Base-by-base conservation (phyloP, 2,113 vertebrate species). In the Pedetes capensis region DNA sequence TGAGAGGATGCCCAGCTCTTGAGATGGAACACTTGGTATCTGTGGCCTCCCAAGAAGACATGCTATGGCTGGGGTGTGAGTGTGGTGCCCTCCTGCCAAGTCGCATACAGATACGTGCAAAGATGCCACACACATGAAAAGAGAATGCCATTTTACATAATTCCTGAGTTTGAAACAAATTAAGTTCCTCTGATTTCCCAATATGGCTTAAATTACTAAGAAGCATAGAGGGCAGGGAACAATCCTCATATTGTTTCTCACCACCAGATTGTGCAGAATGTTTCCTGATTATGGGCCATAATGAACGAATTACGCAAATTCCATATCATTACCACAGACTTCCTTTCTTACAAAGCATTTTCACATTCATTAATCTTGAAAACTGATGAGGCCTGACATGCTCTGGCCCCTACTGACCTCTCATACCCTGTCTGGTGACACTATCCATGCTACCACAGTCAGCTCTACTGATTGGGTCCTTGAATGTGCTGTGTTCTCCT, bases 81-180 rank as follows among this genome's bases (percentile, higher is more conserved):
- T 10, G 27, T 16, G 55, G 63, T 1, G 1, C 34, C 64, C 25
- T 95, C 42, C 53, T 55, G 47, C 72, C 72, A 78, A 74, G 53
- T 68, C 4, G 64, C 5, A 90, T 27, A 87, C 16, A 42, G 49
- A 51, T 79, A 29, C 3, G 34, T 42, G 32, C 34, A 34, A 79
- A 55, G 27, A 57, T 0, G 47, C 63, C 49, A 11, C 82, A 89
- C 27, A 39, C 47, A 3, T 0, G 61, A 57, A n/a, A n/a, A 79
- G 72, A 88, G 29, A 68, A 57, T 32, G 64, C 34, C 47, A 44
- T 57, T 75, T 85, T 29, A 78, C 34, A 63, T 18, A 51, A 93
- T 61, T 85, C 88, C 44, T 20, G 63, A 68, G 64, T 80, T 51
- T 69, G 75, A 82, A 95, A 87, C 63, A 63, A 81, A 79, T 49